Evolutionary conservation across 2,113 vertebrate genomes (phyloP).

Genomic region (Dicerorhinus sumatrensis): DNA sequence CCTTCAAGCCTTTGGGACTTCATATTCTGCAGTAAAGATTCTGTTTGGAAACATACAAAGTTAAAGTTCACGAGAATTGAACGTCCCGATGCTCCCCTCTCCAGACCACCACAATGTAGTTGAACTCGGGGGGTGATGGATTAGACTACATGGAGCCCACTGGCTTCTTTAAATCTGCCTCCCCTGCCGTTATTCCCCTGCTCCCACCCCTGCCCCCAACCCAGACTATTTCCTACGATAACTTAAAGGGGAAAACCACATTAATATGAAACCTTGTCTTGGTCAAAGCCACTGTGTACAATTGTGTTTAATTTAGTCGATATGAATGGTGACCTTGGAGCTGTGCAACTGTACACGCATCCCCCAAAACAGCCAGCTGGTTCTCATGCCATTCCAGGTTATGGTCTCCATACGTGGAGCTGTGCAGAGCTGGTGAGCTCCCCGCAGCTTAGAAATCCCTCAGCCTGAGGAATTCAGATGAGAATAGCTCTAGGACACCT

Average conservation of each 20-base stretch:
- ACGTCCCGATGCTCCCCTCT: not conserved
- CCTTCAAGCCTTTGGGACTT: not conserved
- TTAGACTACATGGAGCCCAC: not conserved
- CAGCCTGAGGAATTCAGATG: not conserved
- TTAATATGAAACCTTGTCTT: not conserved
- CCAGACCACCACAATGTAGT: not conserved
- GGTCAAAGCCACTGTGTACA: not conserved
- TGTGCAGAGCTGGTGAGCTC: not conserved
- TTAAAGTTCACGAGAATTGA: not conserved
- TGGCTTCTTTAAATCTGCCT: not conserved
- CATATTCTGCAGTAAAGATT: not conserved
- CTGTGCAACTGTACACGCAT: fast-evolving
- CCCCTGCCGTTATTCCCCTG: not conserved
- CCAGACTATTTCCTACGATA: not conserved
- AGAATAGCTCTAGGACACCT: not conserved
- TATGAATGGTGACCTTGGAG: not conserved
- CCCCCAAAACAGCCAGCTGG: not conserved
- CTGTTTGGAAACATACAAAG: not conserved
- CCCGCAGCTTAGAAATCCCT: not conserved
- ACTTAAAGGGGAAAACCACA: not conserved
- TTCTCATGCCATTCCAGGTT: not conserved
- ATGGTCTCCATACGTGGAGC: not conserved
- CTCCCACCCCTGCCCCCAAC: not conserved
- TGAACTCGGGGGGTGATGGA: not conserved
- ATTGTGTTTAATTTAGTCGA: not conserved